A percentile compares a stretch with the other conserved stretches of the same genome.
phyloP scores from a whole-genome alignment of 2,888 invertebrate species.

The Sthenelais limicola region DNA sequence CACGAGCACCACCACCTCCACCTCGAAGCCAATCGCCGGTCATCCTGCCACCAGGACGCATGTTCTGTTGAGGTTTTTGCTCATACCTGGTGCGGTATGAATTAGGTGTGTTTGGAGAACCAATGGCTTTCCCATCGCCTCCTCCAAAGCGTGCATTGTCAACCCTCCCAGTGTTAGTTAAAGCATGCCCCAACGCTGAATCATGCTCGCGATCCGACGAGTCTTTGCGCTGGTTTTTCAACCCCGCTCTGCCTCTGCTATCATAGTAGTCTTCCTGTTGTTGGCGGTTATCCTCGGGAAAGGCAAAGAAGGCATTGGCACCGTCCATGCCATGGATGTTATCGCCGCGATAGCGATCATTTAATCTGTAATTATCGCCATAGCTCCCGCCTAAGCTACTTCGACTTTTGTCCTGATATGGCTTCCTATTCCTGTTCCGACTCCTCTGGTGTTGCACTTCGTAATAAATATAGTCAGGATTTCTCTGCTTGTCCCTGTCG shows the following conservation, averaged over 20 bases:
- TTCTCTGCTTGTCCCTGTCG: neutral
- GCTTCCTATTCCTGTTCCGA: constrained; percentile 41
- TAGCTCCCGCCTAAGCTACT: neutral
- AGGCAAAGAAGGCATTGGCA: constrained; percentile 36
- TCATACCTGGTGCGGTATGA: too few species aligned
- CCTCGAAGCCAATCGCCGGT: too few species aligned
- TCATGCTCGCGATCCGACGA: too few species aligned
- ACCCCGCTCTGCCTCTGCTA: neutral
- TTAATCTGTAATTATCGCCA: neutral
- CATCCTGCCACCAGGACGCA: too few species aligned
- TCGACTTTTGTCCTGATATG: neutral
- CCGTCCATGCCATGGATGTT: constrained; percentile 25
- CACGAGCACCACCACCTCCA: too few species aligned
- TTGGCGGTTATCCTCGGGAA: constrained; percentile 21
- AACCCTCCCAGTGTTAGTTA: too few species aligned
- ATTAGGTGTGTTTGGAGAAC: too few species aligned
- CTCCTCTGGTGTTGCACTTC: constrained; percentile 48
- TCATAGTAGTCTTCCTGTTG: neutral
- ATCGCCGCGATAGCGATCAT: constrained; percentile 16
- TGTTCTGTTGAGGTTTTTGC: too few species aligned
- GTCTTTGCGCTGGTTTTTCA: neutral
- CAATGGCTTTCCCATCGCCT: too few species aligned
- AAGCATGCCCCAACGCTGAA: too few species aligned
- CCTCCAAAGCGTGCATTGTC: too few species aligned
- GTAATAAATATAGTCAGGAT: constrained; percentile 45